Conservation (phyloP, 2,113 vertebrate species). For the Nyctibius bracteatus region DNA sequence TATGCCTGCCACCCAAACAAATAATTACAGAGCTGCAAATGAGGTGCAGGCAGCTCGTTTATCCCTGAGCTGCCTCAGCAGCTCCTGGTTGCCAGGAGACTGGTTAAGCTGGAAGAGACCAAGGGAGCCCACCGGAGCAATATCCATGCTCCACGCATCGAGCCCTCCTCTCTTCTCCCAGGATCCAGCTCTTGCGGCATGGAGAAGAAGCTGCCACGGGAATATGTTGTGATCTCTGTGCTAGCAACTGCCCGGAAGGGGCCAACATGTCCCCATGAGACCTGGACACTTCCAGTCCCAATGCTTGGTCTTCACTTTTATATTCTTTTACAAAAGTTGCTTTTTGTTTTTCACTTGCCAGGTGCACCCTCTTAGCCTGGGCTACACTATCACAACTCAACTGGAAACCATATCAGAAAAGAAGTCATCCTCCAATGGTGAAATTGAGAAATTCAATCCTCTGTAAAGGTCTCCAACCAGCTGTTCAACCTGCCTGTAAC, state of each 20-base stretch:
- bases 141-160: accelerated
- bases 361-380: not conserved
- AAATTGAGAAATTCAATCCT: not conserved
- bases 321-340: not conserved
- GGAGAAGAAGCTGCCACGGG: not conserved
- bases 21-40: not conserved
- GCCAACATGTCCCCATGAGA: not conserved
- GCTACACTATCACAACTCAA: not conserved
- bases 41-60: not conserved
- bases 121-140: not conserved
- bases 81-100: not conserved
- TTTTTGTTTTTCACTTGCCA: not conserved
- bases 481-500: not conserved
- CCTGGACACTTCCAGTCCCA: not conserved
- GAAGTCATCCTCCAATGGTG: not conserved
- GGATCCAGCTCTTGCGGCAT: not conserved
- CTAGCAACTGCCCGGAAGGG: not conserved
- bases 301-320: not conserved
- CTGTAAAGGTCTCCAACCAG: not conserved
- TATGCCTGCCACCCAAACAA: not conserved
- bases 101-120: not conserved
- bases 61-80: not conserved
- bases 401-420: not conserved
- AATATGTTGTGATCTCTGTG: not conserved
- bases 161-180: not conserved